Evolutionary conservation across 2,113 vertebrate genomes (phyloP).

Genomic region (Odobenus rosmarus): DNA sequence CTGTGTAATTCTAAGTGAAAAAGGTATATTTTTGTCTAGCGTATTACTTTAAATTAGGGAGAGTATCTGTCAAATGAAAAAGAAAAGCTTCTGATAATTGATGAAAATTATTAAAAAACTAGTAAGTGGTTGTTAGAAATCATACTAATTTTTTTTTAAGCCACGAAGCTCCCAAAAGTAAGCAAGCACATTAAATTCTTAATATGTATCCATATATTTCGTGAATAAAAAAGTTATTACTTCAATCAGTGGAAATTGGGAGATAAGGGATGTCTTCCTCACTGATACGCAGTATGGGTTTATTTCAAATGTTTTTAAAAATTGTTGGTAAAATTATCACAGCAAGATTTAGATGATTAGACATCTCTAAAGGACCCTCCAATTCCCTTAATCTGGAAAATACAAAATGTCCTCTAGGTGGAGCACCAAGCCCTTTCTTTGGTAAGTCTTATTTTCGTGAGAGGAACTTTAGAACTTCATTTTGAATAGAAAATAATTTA

Average conservation of each 20-base stretch:
- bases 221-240: neutral
- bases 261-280: neutral
- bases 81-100: neutral
- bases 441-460: slow-evolving; percentile 30
- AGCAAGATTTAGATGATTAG: neutral
- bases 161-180: neutral
- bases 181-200: neutral
- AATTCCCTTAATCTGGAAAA: slow-evolving; percentile 9
- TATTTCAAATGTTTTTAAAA: neutral
- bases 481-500: slow-evolving; percentile 42
- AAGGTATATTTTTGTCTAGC: slow-evolving; percentile 13
- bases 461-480: slow-evolving; percentile 41
- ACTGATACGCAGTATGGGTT: neutral
- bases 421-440: slow-evolving; percentile 72
- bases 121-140: neutral
- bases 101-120: slow-evolving; percentile 20
- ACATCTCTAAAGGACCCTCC: neutral
- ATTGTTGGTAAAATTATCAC: neutral
- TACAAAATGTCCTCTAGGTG: slow-evolving; percentile 79
- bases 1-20: neutral
- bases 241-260: neutral
- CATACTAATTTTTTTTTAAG: neutral
- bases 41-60: slow-evolving; percentile 19
- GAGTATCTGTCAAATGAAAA: slow-evolving; percentile 30
- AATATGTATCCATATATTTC: neutral